A percentile compares a stretch with the other conserved stretches of the same genome.
phyloP scores from a whole-genome alignment of 2,797 vertebrate genomes.

The Gymnocypris eckloni region DNA sequence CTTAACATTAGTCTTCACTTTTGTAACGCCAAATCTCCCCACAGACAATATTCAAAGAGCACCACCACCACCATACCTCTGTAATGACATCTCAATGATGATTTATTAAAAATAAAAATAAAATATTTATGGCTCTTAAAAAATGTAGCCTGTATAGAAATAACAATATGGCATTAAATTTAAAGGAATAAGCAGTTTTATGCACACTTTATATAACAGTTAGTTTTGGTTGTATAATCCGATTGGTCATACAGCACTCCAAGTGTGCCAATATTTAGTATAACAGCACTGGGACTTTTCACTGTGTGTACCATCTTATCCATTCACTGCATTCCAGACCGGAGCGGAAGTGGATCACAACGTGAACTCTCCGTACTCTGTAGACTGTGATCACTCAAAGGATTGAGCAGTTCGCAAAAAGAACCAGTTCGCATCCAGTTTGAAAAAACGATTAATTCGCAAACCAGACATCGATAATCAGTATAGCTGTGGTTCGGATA shows the following conservation, averaged over 20 bases:
- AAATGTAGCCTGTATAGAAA: neutral
- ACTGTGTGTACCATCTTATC: neutral
- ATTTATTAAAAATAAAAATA: neutral
- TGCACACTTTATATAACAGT: neutral
- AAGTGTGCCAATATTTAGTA: neutral
- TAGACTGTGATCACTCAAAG: neutral
- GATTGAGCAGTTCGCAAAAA: neutral
- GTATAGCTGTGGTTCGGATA: neutral
- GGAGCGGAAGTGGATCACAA: neutral
- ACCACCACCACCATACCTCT: neutral
- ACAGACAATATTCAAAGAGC: neutral
- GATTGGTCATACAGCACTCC: neutral
- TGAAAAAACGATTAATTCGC: neutral
- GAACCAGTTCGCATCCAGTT: neutral
- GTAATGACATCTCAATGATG: neutral
- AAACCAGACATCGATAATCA: neutral
- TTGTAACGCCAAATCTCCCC: neutral
- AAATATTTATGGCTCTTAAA: neutral
- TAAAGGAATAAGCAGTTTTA: neutral
- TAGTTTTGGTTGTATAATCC: neutral
- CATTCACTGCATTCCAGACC: neutral
- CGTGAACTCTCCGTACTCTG: neutral
- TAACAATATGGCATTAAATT: neutral
- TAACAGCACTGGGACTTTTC: conserved; percentile 1
- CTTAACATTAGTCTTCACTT: neutral